Evolutionary conservation across 2,113 vertebrate species (phyloP), one percentile per base, ranked within the genome.

Genomic region (Stomatorhinus ivindoensis): DNA sequence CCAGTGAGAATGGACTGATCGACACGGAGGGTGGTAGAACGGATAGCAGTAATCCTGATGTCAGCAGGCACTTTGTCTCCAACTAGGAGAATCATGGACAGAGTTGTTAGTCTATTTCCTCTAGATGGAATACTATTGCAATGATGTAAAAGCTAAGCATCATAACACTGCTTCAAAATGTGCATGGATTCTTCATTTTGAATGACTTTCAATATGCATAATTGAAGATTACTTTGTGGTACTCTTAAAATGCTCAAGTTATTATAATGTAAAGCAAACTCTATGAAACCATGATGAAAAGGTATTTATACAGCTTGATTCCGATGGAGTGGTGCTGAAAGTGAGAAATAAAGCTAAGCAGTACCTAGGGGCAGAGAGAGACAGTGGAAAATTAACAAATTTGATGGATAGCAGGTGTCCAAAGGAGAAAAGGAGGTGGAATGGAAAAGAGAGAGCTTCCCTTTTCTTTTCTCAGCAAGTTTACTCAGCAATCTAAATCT

Each of bases 11-110:
- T 98, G 94, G 96, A 98, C 95, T 98, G 97, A 94, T 98, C 97
- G 31, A 98, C 97, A 83, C 97, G 97, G 88, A 98, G 96, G 24
- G 97, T 98, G 42, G 97, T 98, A 1, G 97, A 98, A 76, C 97
- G 97, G 94, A 98, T 98, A 93, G 96, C 94, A 86, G 97, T 95
- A 89, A 98, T 89, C 80, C 97, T 96, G 94, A 98, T 98, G 91
- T 98, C 97, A 82, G 97, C 97, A 0, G 97, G 97, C 35, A 98
- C 97, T 96, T 98, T 98, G 96, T 98, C 97, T 90, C 97, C 97
- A 92, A 98, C 97, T 98, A 90, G 17, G 44, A 88, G 24, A 44
- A 89, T n/a, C 65, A 90, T 46, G 91, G 31, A 88, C n/a, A 86
- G n/a, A 90, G 21, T 42, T 11, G 1, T 15, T 53, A 48, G 15